phyloP scores from a whole-genome alignment of 2,113 vertebrate species.

The Tricholaema leucomelas region DNA sequence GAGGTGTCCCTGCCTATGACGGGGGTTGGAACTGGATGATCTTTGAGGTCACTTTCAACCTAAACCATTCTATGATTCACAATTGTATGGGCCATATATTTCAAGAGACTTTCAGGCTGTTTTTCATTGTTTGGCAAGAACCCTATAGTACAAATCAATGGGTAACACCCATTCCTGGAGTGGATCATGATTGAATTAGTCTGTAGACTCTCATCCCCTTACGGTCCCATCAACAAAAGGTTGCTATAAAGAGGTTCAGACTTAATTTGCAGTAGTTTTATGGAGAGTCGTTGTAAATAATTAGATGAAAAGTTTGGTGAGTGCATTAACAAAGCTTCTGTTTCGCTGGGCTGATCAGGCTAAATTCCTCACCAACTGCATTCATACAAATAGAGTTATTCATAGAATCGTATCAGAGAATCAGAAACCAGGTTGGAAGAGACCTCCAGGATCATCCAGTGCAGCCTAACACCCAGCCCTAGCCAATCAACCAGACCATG shows the following conservation, averaged over 20 bases:
- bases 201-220: not conserved
- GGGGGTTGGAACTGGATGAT: too few relatives aligned
- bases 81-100: not conserved
- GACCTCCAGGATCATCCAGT: too few relatives aligned
- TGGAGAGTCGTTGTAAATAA: not conserved
- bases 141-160: not conserved
- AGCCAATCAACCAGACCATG: too few relatives aligned
- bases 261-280: not conserved
- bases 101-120: not conserved
- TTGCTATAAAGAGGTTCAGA: not conserved
- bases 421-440: too few relatives aligned
- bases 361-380: not conserved
- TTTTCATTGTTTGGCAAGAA: slow-evolving; percentile 14
- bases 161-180: not conserved
- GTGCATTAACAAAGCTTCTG: not conserved
- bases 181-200: not conserved
- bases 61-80: too few relatives aligned
- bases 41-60: too few relatives aligned
- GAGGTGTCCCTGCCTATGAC: too few relatives aligned
- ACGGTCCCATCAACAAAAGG: not conserved
- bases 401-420: too few relatives aligned
- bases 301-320: not conserved
- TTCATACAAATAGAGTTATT: not conserved
- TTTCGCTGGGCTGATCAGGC: not conserved
- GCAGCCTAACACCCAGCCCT: too few relatives aligned